Conservation (phyloP, 2,888 invertebrate species). For the Enchytraeus crypticus region DNA sequence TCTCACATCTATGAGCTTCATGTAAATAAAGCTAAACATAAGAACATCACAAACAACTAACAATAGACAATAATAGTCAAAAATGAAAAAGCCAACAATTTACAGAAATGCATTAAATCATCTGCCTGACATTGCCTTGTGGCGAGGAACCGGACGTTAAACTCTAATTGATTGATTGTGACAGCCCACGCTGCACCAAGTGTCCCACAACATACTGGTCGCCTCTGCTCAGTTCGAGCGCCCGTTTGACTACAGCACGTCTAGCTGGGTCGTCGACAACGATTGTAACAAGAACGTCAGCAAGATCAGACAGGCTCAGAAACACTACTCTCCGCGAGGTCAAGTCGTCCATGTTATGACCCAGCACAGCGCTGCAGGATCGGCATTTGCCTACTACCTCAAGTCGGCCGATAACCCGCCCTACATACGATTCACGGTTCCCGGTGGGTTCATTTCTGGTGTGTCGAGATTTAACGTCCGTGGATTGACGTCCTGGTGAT, state of each 20-base stretch:
- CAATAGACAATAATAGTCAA: too few relatives aligned
- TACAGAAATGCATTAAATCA: too few relatives aligned
- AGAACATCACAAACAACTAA: too few relatives aligned
- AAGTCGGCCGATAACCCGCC: conserved; percentile 30
- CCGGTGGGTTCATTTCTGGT: conserved; percentile 25
- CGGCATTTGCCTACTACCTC: conserved; percentile 31
- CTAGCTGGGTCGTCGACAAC: conserved; percentile 24
- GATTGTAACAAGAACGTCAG: conserved; percentile 23
- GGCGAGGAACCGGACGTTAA: too few relatives aligned
- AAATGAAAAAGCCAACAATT: too few relatives aligned
- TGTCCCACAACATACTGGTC: conserved; percentile 25
- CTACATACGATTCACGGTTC: conserved; percentile 34
- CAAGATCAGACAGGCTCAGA: conserved; percentile 21
- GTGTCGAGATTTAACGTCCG: background rate
- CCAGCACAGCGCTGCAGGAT: conserved; percentile 6
- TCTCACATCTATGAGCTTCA: too few relatives aligned
- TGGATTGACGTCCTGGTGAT: too few relatives aligned
- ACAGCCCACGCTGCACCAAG: conserved; percentile 19
- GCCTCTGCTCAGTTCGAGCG: conserved; percentile 33
- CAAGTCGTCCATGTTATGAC: conserved; percentile 20
- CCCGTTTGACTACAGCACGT: conserved; percentile 31
- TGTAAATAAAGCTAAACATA: too few relatives aligned
- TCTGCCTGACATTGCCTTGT: too few relatives aligned
- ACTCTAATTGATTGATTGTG: too few relatives aligned
- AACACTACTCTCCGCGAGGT: conserved; percentile 11